Evolutionary conservation across 2,888 invertebrate genomes (phyloP), one percentile per base, ranked within the genome.

Genomic region (Apamea crenata): DNA sequence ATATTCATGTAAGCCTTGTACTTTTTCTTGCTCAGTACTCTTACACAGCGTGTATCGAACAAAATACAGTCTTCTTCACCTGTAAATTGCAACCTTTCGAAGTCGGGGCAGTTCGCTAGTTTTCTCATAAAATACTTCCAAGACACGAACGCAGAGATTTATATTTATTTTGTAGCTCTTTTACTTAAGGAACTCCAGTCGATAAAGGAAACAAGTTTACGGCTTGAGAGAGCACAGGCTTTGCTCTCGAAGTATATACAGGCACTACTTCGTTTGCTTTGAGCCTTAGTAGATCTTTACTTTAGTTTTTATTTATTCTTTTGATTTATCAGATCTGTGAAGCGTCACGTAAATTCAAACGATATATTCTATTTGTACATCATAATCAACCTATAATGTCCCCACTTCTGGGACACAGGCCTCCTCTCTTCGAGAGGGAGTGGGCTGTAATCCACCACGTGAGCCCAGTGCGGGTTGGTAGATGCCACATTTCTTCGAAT

Each of bases 121-220:
- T 78, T 74, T 63, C 63, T 78, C 40, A 68, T 74, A 73, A 74
- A 78, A 81, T 81, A 74, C 83, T 73, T 75, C 25, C 16, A 36
- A 77, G 61, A 76, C 81, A 86, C 59, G 81, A 76, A 86, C 29
- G 40, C 18, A 25, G 32, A 66, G 74, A 86, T 80, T 82, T 82
- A 77, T 72, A 77, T 77, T 74, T 85, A 72, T 80, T 65, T 78
- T 71, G 32, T 59, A 75, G 44, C 44, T 63, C 47, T 69, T 84
- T 76, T 72, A 53, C 66, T 61, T 61, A 36, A 36, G 29, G 61
- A 29, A 65, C 56, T 47, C 36, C 25, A 59, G 77, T 59, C 82
- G 77, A 77, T 81, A 65, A 69, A 47, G 63, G 53, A 50, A 81
- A 7, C 25, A 36, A 63, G 53, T 66, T 81, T 82, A 81, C 3